These are phyloP conservation scores for Sciurus vulgaris DNA, from an alignment of 2,797 vertebrate species.

Conservation along the genomic window DNA sequence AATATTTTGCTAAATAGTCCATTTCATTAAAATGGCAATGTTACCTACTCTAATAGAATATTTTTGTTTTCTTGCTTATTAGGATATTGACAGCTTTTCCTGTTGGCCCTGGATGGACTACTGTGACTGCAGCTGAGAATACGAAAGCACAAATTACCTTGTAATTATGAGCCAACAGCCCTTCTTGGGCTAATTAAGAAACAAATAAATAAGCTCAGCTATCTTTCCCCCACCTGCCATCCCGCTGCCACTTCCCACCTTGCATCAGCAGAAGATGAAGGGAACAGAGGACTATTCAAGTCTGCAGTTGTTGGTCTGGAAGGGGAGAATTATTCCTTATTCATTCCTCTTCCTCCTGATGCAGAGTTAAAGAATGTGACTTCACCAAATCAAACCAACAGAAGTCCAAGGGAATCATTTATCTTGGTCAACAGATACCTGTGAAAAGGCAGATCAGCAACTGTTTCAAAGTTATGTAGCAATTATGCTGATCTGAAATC, in stretches of 20 bases:
- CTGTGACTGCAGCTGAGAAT: neutral
- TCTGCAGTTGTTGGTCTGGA: neutral
- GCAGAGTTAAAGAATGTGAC: neutral
- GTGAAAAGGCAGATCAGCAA: neutral
- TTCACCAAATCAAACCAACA: neutral
- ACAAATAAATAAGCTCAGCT: neutral
- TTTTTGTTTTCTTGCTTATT: neutral
- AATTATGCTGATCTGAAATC: neutral
- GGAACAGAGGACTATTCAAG: neutral
- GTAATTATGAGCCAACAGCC: neutral
- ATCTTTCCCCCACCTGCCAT: neutral
- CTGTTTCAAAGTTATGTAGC: neutral
- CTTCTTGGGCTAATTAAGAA: neutral
- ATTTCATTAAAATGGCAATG: neutral
- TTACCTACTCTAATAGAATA: neutral
- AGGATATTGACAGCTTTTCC: neutral
- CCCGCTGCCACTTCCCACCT: neutral
- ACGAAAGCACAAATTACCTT: neutral
- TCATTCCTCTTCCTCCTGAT: neutral
- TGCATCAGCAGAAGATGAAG: neutral
- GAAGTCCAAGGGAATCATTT: neutral
- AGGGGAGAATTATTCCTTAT: neutral
- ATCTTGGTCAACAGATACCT: neutral
- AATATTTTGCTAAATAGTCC: slow-evolving; percentile 29
- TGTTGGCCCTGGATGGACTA: neutral